Evolutionary conservation across 2,113 vertebrate genomes (phyloP).

Genomic region (Saccopteryx bilineata): DNA sequence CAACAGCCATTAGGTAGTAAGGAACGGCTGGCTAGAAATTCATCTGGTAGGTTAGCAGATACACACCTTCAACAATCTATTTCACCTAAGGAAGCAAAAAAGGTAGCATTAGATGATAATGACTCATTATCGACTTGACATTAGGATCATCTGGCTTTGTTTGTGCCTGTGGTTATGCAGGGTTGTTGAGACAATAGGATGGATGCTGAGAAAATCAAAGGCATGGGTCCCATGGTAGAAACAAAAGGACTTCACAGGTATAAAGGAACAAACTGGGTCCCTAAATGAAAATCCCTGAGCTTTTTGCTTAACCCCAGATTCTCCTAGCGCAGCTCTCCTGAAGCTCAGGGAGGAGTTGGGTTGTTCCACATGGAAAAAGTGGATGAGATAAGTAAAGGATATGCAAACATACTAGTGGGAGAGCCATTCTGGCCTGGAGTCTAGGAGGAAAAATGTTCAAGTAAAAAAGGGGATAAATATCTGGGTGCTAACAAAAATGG

Average conservation of each 20-base stretch:
- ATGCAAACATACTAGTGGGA: neutral
- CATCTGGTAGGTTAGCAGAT: slow-evolving; percentile 69
- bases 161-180: slow-evolving; percentile 54
- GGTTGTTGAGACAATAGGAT: neutral
- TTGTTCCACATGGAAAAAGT: neutral
- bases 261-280: slow-evolving; percentile 41
- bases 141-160: slow-evolving; percentile 5
- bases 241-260: slow-evolving; percentile 51
- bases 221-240: neutral
- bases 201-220: slow-evolving; percentile 55
- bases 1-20: slow-evolving; percentile 55
- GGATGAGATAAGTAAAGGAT: neutral
- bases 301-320: neutral
- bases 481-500: neutral
- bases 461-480: neutral
- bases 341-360: neutral
- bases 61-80: neutral
- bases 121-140: slow-evolving; percentile 69
- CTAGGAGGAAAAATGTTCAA: neutral
- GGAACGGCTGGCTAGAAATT: slow-evolving; percentile 68
- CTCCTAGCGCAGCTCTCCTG: neutral
- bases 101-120: slow-evolving; percentile 56
- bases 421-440: neutral
- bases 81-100: slow-evolving; percentile 44
- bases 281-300: neutral